These are phyloP conservation scores for Caenorhabditis afra DNA, from an alignment of 2,888 invertebrate species.

Conservation along the genomic window DNA sequence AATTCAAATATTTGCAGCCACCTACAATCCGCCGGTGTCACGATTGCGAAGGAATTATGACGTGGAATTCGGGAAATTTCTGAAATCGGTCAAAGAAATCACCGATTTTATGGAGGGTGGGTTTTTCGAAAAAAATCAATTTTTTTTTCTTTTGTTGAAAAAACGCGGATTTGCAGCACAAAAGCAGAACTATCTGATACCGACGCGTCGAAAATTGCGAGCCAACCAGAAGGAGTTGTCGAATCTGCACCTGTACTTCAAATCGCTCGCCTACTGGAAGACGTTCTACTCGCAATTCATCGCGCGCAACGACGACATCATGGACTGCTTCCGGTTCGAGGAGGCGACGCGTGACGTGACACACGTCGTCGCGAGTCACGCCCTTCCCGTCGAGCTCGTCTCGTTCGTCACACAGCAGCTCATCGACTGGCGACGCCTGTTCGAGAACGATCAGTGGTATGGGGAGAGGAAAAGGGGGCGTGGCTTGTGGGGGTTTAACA, in stretches of 20 bases:
- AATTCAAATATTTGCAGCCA: constrained; percentile 6
- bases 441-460: constrained; percentile 39
- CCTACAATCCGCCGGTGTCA: constrained; percentile 31
- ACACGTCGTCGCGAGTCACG: constrained; percentile 7
- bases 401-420: constrained; percentile 46
- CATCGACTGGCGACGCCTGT: constrained; percentile 41
- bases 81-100: constrained; percentile 13
- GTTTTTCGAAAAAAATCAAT: not conserved
- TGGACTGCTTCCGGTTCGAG: constrained; percentile 49
- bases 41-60: constrained; percentile 22
- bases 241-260: constrained; percentile 30
- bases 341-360: constrained; percentile 40
- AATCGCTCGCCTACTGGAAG: constrained; percentile 49
- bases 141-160: no score
- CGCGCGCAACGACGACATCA: constrained; percentile 20
- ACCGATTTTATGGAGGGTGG: constrained; percentile 27
- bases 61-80: constrained; percentile 27
- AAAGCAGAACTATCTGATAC: not conserved
- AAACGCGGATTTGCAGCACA: not conserved
- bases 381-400: constrained; percentile 16
- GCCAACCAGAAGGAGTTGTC: constrained; percentile 24
- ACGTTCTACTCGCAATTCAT: constrained; percentile 33
- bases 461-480: not conserved
- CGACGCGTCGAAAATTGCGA: constrained; percentile 19
- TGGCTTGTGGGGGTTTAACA: not conserved